Conservation (phyloP, 2,113 vertebrate species). For the Urocynchramus pylzowi region DNA sequence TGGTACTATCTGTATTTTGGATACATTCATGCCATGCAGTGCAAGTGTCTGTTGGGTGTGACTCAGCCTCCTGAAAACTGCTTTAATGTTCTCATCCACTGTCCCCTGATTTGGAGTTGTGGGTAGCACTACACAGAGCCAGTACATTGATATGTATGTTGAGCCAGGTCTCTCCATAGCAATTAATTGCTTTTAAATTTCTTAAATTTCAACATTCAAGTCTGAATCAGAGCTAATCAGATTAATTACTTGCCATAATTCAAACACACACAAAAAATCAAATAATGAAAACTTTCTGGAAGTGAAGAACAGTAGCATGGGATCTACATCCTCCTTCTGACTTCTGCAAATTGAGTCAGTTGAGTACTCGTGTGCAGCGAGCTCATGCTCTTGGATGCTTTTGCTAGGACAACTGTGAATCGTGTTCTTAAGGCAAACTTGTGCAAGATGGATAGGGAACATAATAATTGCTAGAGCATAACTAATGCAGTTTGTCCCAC, state of each 20-base stretch:
- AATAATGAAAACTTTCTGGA: background rate
- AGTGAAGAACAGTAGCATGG: background rate
- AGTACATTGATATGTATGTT: no score
- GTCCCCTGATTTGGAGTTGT: background rate
- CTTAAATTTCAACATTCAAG: background rate
- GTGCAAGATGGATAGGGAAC: background rate
- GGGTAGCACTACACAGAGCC: background rate
- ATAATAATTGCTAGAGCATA: background rate
- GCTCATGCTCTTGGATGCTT: background rate
- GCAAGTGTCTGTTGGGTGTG: background rate
- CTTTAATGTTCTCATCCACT: background rate
- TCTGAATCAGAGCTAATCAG: background rate
- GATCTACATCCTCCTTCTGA: background rate
- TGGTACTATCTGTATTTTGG: background rate
- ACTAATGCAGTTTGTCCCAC: background rate
- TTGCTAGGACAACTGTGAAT: background rate
- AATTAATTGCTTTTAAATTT: background rate
- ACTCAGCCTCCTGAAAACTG: background rate
- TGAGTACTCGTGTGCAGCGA: background rate
- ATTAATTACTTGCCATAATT: background rate
- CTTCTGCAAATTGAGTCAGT: background rate
- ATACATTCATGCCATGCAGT: background rate
- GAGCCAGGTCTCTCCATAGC: background rate
- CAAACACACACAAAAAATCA: background rate
- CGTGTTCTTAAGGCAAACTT: background rate